These are phyloP conservation scores for Philopotamus ludificatus DNA, from an alignment of 1,140 invertebrate genomes.

Conservation along the genomic window DNA sequence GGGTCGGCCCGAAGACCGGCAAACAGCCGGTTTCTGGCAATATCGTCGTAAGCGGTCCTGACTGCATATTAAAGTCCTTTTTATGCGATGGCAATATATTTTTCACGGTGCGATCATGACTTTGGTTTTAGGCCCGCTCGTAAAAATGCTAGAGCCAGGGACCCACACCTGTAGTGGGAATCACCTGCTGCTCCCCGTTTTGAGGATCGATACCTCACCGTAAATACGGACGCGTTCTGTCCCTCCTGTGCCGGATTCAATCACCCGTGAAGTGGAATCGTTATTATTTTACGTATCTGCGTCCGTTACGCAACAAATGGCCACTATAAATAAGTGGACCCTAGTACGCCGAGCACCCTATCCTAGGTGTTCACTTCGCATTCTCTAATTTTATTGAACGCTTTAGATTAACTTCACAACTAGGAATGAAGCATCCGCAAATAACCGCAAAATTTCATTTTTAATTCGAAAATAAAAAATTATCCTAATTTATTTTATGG, in stretches of 20 bases:
- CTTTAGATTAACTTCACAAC: too few relatives aligned
- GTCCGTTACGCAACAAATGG: not conserved
- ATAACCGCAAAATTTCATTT: too few relatives aligned
- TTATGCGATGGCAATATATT: constrained; percentile 27
- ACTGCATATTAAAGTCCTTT: constrained; percentile 4
- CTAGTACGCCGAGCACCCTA: too few relatives aligned
- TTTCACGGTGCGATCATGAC: constrained; percentile 21
- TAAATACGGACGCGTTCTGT: constrained; percentile 19
- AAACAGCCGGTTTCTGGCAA: not conserved
- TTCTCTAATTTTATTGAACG: too few relatives aligned
- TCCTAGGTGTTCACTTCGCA: not conserved
- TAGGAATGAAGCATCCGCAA: too few relatives aligned
- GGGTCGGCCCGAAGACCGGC: not conserved
- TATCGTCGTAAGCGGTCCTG: not conserved
- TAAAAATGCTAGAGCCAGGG: constrained; percentile 24
- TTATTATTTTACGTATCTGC: not conserved
- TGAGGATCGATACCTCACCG: constrained; percentile 9
- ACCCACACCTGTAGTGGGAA: not conserved
- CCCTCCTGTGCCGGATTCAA: constrained; percentile 25
- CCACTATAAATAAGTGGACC: not conserved
- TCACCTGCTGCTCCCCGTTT: not conserved
- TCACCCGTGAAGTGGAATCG: constrained; percentile 18
- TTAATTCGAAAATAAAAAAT: too few relatives aligned
- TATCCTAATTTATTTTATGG: too few relatives aligned
- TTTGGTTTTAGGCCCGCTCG: constrained; percentile 16